phyloP scores from a whole-genome alignment of 2,113 vertebrate genomes.

The Harpagus bidentatus region DNA sequence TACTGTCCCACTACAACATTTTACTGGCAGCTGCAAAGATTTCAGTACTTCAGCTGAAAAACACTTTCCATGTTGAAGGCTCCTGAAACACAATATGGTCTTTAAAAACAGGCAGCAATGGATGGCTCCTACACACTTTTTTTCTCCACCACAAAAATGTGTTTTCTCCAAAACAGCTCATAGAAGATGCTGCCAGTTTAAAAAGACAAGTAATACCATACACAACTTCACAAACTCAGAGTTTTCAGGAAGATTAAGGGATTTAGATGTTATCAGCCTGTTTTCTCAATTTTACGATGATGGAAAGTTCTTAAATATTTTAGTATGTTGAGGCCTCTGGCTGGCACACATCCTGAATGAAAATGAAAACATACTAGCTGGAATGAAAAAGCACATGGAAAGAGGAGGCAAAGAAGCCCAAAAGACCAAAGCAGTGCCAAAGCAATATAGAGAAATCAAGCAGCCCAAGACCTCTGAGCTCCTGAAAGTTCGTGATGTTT shows the following conservation, averaged over 20 bases:
- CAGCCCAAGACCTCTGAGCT: not conserved
- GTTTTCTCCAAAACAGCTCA: not conserved
- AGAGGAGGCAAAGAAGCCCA: not conserved
- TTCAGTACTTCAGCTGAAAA: not conserved
- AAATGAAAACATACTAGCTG: not conserved
- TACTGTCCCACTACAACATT: rapidly evolving
- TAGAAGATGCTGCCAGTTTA: not conserved
- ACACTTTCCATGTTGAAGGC: rapidly evolving
- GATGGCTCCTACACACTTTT: not conserved
- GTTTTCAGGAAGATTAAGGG: not conserved
- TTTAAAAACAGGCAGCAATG: not conserved
- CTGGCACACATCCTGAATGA: not conserved
- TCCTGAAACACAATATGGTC: not conserved
- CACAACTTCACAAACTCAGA: not conserved
- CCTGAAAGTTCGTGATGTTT: not conserved
- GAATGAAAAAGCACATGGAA: not conserved
- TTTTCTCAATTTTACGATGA: not conserved
- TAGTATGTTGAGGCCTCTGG: not conserved
- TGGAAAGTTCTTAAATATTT: not conserved
- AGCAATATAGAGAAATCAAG: not conserved
- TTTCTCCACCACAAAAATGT: not conserved
- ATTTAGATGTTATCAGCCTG: not conserved
- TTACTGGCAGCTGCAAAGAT: not conserved
- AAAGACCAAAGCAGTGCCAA: not conserved
- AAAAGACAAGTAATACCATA: not conserved